phyloP scores from a whole-genome alignment of 2,797 vertebrate genomes.

The Enteromius viviparus region DNA sequence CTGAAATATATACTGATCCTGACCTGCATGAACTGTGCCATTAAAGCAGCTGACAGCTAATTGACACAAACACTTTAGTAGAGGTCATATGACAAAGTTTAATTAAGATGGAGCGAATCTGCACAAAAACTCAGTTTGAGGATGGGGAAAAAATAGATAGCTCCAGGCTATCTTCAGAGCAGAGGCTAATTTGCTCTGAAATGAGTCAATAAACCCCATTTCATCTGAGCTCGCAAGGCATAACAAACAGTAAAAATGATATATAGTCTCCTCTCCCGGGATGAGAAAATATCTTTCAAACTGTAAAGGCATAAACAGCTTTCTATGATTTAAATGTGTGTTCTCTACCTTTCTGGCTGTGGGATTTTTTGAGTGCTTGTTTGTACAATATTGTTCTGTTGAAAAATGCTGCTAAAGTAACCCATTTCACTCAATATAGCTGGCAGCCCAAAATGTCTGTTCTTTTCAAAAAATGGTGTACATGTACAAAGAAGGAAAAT shows the following conservation, averaged over 20 bases:
- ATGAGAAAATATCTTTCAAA: slow-evolving; percentile 19
- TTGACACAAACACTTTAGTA: slow-evolving; percentile 38
- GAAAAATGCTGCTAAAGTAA: not conserved
- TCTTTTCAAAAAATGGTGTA: not conserved
- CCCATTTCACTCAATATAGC: not conserved
- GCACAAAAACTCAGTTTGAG: slow-evolving; percentile 23
- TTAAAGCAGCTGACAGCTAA: slow-evolving; percentile 36
- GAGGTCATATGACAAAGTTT: slow-evolving; percentile 48
- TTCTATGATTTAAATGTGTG: not conserved
- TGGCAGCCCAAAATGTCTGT: not conserved
- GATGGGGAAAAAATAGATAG: slow-evolving; percentile 27
- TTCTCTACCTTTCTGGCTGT: slow-evolving; percentile 8
- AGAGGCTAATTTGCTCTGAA: slow-evolving; percentile 58
- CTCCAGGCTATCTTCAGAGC: slow-evolving; percentile 37
- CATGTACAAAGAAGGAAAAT: not conserved
- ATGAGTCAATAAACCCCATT: slow-evolving; percentile 56
- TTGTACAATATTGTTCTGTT: not conserved
- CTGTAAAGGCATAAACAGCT: slow-evolving; percentile 3
- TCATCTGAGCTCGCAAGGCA: slow-evolving; percentile 51
- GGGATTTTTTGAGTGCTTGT: not conserved
- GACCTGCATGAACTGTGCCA: slow-evolving; percentile 23
- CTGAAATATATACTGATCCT: slow-evolving; percentile 10
- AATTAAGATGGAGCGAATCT: slow-evolving; percentile 54
- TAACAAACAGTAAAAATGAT: slow-evolving; percentile 23
- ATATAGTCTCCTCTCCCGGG: slow-evolving; percentile 17